phyloP scores from a whole-genome alignment of 64 coral and sea anemone genomes.

The Acropora tenuis region DNA sequence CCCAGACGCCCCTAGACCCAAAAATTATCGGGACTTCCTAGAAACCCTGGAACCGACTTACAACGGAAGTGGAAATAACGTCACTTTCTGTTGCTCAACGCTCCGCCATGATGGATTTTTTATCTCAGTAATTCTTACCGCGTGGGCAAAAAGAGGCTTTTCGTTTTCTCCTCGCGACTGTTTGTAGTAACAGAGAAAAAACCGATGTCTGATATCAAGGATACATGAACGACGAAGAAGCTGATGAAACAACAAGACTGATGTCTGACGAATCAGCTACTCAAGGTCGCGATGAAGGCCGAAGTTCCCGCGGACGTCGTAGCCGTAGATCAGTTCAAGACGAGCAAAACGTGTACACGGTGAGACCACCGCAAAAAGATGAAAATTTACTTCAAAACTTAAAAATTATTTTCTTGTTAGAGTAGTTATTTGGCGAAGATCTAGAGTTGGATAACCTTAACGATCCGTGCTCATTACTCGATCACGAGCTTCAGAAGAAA shows the following conservation, averaged over 20 bases:
- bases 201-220: background rate
- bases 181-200: background rate
- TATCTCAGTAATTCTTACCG: background rate
- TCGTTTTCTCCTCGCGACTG: background rate
- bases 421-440: no score
- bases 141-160: background rate
- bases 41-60: background rate
- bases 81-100: conserved; percentile 37
- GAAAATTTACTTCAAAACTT: background rate
- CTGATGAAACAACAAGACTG: conserved; percentile 86
- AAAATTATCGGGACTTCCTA: background rate
- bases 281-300: conserved; percentile 1
- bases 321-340: background rate
- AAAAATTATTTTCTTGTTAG: no score
- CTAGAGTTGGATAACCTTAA: background rate
- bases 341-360: conserved; percentile 40
- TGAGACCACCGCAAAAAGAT: background rate
- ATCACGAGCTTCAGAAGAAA: no score
- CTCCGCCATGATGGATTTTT: conserved; percentile 69
- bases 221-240: conserved; percentile 83
- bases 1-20: no score
- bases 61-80: conserved; percentile 46
- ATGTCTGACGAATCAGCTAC: conserved; percentile 75
- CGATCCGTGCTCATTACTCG: background rate
- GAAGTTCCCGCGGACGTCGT: conserved; percentile 1